Conservation (phyloP, 2,888 invertebrate genomes). For the Seira ritae region DNA sequence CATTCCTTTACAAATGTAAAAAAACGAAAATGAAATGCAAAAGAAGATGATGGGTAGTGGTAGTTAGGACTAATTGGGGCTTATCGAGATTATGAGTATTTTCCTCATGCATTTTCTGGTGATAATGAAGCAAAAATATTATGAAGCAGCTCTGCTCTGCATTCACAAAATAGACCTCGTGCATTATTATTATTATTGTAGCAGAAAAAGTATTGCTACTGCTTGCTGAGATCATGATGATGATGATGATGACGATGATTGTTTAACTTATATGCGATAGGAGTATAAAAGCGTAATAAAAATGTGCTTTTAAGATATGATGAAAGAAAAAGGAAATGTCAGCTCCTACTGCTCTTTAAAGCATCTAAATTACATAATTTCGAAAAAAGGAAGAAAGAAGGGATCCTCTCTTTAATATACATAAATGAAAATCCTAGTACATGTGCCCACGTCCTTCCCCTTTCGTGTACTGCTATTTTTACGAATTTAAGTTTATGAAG, state of each 20-base stretch:
- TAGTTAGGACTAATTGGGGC: slow-evolving; percentile 60
- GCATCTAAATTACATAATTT: slow-evolving; percentile 58
- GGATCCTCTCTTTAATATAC: background rate
- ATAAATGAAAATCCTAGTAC: slow-evolving; percentile 38
- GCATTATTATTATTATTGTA: background rate
- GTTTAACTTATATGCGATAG: background rate
- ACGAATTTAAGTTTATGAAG: too few relatives aligned
- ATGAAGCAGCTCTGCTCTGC: background rate
- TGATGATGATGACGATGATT: background rate
- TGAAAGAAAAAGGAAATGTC: slow-evolving; percentile 50
- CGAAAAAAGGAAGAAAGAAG: slow-evolving; percentile 42
- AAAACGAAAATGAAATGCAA: background rate
- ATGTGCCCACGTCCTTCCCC: slow-evolving; percentile 53
- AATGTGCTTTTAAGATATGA: slow-evolving; percentile 25
- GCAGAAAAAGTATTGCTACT: background rate
- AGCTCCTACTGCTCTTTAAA: slow-evolving; percentile 33
- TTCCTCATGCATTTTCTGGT: slow-evolving; percentile 15
- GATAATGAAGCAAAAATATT: slow-evolving; percentile 20
- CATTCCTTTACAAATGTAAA: background rate
- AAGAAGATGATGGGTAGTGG: slow-evolving; percentile 46
- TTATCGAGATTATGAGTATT: slow-evolving; percentile 61
- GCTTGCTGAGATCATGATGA: slow-evolving; percentile 4
- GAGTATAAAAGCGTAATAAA: slow-evolving; percentile 5
- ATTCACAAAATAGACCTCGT: background rate
- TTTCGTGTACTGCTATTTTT: slow-evolving; percentile 54